phyloP scores from a whole-genome alignment of 2,113 vertebrate species.

The Strix uralensis region DNA sequence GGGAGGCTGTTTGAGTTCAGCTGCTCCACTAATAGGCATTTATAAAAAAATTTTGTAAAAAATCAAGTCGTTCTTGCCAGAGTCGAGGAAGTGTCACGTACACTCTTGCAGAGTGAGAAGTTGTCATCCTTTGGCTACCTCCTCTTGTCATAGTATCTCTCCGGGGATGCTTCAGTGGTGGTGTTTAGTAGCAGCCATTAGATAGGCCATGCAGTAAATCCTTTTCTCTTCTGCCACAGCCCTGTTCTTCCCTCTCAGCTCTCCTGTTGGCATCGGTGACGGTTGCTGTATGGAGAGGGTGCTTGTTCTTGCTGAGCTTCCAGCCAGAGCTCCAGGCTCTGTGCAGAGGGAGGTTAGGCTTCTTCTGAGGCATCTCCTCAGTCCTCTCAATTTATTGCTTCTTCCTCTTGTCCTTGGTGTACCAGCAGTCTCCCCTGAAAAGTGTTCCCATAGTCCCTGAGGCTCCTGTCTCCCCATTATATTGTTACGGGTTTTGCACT shows the following conservation, averaged over 20 bases:
- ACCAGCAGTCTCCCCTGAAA: neutral
- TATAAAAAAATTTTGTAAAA: neutral
- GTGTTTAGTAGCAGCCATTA: neutral
- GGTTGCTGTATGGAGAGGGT: too few species aligned
- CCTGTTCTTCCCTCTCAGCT: neutral
- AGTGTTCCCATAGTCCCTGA: neutral
- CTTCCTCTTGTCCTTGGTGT: neutral
- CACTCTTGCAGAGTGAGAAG: neutral
- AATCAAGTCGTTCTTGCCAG: neutral
- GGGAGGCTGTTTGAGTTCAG: neutral
- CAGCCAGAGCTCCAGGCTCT: neutral
- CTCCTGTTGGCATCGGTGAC: accelerated
- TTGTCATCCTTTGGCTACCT: neutral
- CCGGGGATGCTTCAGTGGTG: neutral
- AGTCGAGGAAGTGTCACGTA: accelerated
- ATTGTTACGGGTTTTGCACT: neutral
- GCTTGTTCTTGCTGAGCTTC: neutral
- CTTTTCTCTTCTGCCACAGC: neutral
- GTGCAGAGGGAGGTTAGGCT: neutral
- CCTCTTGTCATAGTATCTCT: neutral
- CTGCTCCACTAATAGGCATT: neutral
- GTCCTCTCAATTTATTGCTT: neutral
- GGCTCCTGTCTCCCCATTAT: accelerated
- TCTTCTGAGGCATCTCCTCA: neutral
- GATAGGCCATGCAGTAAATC: neutral